Base-by-base conservation (phyloP, 2,888 invertebrate species). In the Mesorhabditis belari region DNA sequence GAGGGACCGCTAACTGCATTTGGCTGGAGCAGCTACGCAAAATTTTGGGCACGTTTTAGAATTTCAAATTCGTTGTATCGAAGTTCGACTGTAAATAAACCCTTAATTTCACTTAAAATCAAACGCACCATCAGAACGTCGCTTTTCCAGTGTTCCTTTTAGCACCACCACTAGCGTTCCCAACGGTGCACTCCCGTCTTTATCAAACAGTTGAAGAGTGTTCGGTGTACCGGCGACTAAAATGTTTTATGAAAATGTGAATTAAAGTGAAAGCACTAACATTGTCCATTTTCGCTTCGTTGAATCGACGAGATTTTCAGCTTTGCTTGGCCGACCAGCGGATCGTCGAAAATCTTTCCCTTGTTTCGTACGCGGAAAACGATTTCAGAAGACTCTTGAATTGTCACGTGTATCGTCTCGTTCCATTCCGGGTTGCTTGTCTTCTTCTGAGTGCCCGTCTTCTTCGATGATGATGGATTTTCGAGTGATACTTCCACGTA, bases 361-460 rank as follows among this genome's bases (percentile, higher is more conserved):
- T 81, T 81, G 55, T 71, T 70, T 28, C 74, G 61, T 2, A 80
- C 66, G 6, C 70, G 67, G 55, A 79, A 72, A 3, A 66, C 66
- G 5, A 79, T 23, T 0, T 67, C 61, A 2, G 77, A 73, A 1
- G 66, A 56, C 5, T 79, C 79, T n/a, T 62, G 66, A 21, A 77
- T 75, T 27, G 54, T 62, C 5, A 74, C n/a, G 21, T 66, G 61
- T 58, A 79, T 59, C 12, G 64, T 54, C 54, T 80, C 81, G 19
- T 80, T 77, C 80, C 80, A 81, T 60, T 77, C 72, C 0, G 80
- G 80, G 24, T 69, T 49, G 44, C 55, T 63, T 12, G 75, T 77
- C 64, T 76, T 77, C 69, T 80, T 80, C 64, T 79, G 77, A 2
- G 73, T 66, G 5, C 66, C 58, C 25, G 81, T 79, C 55, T 69